These are phyloP conservation scores for Phasia obesa DNA, from an alignment of 2,888 invertebrate genomes.

Conservation along the genomic window DNA sequence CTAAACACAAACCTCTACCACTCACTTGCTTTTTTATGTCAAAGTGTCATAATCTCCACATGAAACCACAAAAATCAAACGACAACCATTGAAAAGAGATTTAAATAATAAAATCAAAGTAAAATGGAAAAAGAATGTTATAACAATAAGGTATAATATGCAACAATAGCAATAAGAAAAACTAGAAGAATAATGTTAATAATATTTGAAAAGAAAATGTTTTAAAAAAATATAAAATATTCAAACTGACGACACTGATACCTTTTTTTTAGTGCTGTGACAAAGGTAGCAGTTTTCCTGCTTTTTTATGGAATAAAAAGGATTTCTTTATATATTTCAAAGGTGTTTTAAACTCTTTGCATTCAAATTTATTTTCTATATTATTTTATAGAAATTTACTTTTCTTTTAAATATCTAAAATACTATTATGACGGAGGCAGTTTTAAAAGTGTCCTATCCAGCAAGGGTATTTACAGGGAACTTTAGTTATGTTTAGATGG, in stretches of 20 bases:
- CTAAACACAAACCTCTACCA: not conserved
- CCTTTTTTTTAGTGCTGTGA: not conserved
- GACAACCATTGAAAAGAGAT: conserved; percentile 50
- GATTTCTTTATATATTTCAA: no score
- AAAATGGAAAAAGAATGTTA: conserved; percentile 19
- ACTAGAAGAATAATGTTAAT: not conserved
- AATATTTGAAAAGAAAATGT: not conserved
- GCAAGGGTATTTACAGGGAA: no score
- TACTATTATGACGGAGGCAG: no score
- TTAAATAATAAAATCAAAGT: conserved; percentile 39
- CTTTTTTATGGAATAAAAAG: no score
- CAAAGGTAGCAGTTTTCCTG: no score
- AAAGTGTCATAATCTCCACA: conserved; percentile 41
- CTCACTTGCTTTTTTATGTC: not conserved
- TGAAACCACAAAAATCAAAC: conserved; percentile 61
- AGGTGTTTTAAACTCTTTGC: no score
- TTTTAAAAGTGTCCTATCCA: no score
- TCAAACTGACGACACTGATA: conserved; percentile 21
- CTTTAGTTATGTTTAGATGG: no score
- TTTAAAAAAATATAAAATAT: not conserved
- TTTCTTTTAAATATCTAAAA: no score
- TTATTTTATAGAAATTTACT: no score
- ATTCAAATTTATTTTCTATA: no score
- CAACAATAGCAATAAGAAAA: conserved; percentile 10
- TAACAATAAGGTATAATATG: conserved; percentile 41